Conservation (phyloP, 2,797 vertebrate genomes). For the Champsocephalus gunnari region DNA sequence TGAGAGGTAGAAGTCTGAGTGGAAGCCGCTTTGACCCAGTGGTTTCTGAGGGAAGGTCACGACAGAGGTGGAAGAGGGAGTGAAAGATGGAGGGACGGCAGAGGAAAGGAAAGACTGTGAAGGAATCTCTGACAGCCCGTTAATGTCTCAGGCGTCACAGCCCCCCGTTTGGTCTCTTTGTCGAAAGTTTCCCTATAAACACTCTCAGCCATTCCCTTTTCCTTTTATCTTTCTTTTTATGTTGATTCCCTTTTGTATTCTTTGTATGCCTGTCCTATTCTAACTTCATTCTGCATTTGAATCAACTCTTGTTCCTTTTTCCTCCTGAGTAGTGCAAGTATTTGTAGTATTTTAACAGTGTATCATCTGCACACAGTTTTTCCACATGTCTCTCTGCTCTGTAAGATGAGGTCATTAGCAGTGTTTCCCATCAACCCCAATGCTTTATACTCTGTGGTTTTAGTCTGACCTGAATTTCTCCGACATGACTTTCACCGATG, state of each 20-base stretch:
- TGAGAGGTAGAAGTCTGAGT: slow-evolving; percentile 47
- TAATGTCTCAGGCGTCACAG: slow-evolving; percentile 69
- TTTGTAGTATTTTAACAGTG: slow-evolving; percentile 25
- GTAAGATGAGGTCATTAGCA: slow-evolving; percentile 68
- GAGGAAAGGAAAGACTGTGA: slow-evolving; percentile 49
- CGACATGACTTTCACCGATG: slow-evolving; percentile 76
- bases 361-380: slow-evolving; percentile 27
- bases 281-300: slow-evolving; percentile 5
- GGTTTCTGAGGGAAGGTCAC: slow-evolving; percentile 65
- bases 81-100: slow-evolving; percentile 18
- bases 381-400: slow-evolving; percentile 25
- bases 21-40: slow-evolving; percentile 58
- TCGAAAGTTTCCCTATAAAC: slow-evolving; percentile 37
- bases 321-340: not conserved
- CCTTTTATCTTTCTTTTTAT: slow-evolving; percentile 25
- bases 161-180: slow-evolving; percentile 63
- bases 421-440: slow-evolving; percentile 55
- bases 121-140: slow-evolving; percentile 63
- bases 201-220: slow-evolving; percentile 23
- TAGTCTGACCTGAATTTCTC: slow-evolving; percentile 79
- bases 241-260: too few relatives aligned
- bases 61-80: slow-evolving; percentile 32
- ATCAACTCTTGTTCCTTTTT: not conserved
- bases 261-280: not conserved
- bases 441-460: slow-evolving; percentile 74